Conservation (phyloP, 1,140 invertebrate genomes). For the Drosophila aff. region DNA sequence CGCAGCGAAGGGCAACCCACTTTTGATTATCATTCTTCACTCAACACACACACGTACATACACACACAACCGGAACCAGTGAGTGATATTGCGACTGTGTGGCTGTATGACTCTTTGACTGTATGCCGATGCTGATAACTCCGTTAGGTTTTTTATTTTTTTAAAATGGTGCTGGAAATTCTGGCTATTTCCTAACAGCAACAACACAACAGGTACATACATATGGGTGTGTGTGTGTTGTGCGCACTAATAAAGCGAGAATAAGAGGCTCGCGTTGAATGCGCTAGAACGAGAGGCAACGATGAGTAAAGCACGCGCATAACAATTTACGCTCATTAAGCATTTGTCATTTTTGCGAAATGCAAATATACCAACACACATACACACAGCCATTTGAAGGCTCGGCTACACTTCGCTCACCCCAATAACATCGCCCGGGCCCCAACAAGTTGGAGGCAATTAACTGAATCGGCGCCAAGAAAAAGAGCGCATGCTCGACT, state of each 20-base stretch:
- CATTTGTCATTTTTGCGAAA: conserved; percentile 75
- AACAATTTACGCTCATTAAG: conserved; percentile 79
- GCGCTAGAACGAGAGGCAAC: conserved; percentile 27
- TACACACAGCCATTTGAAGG: conserved; percentile 27
- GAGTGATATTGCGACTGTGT: not conserved
- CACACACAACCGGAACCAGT: not conserved
- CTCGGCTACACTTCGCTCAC: conserved; percentile 51
- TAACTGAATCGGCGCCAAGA: conserved; percentile 50
- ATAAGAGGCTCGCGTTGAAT: not conserved
- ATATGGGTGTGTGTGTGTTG: not conserved
- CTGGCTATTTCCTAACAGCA: conserved; percentile 2
- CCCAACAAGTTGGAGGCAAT: conserved; percentile 61
- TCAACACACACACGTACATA: not conserved
- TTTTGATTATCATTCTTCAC: conserved; percentile 22
- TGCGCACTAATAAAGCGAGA: conserved; percentile 21
- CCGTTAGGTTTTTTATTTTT: conserved; percentile 50
- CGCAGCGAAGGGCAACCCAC: conserved; percentile 2
- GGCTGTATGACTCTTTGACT: not conserved
- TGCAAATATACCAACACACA: conserved; percentile 42
- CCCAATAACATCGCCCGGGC: conserved; percentile 29
- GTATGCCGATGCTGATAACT: conserved; percentile 36
- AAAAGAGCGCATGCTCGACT: conserved; percentile 71
- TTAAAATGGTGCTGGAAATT: conserved; percentile 69
- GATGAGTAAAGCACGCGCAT: conserved; percentile 68
- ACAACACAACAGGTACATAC: conserved; percentile 24